Evolutionary conservation across 2,797 vertebrate genomes (phyloP), one percentile per base, ranked within the genome.

Genomic region (Xiphophorus birchmanni): DNA sequence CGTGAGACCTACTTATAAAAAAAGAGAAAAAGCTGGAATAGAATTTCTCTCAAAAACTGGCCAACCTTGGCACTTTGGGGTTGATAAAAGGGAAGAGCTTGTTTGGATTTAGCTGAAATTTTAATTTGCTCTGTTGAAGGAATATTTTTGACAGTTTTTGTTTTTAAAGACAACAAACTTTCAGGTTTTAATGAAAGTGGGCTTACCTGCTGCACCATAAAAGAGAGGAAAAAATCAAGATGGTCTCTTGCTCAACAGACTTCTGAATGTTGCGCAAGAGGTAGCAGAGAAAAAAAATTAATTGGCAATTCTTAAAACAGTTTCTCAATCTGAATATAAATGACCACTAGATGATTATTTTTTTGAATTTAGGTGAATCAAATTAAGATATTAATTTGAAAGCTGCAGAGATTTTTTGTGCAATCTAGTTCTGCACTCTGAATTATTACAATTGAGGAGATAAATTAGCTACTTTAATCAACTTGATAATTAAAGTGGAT

Each of bases 271-370:
- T 47, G 29, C n/a, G n/a, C n/a, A n/a, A n/a, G n/a, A n/a, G n/a
- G n/a, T n/a, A n/a, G n/a, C n/a, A n/a, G n/a, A n/a, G n/a, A n/a
- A n/a, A n/a, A n/a, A n/a, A 52, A 40, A 50, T 7, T 4, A 82
- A 54, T 82, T 77, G 21, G 52, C 67, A 73, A 81, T 88, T 47
- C 69, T 84, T 74, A 18, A 71, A 81, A 78, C 32, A 5, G 21
- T 63, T 60, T 60, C 71, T 52, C 45, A 74, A 56, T 32, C 0
- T 4, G 67, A 90, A 77, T 81, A 77, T n/a, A 74, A 83, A 78
- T 73, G 0, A 79, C 72, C 42, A 45, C 26, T 81, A 54, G 73
- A 44, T 76, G 15, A 82, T 77, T 73, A 63, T 73, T 67, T 76
- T 78, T 80, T 76, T 60, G 54, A 0, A 52, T 50, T 54, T 44